phyloP scores from a whole-genome alignment of 2,888 invertebrate species.

The Drosophila histrio region DNA sequence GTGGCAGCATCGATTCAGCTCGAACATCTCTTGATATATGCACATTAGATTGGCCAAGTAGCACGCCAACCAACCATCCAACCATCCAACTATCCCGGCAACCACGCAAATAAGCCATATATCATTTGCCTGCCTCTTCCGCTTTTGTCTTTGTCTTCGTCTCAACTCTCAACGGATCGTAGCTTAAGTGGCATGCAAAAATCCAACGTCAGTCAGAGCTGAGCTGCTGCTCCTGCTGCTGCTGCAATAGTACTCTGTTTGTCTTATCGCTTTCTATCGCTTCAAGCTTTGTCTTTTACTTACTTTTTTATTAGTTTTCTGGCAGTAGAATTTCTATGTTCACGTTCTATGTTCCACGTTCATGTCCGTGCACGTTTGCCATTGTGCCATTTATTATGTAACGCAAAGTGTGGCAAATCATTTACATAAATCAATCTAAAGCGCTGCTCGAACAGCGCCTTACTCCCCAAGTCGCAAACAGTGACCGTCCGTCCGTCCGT shows the following conservation, averaged over 20 bases:
- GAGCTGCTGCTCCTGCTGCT: neutral
- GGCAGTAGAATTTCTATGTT: conserved; percentile 10
- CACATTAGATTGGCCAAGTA: conserved; percentile 62
- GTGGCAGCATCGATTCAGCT: conserved; percentile 3
- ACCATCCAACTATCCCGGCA: conserved; percentile 8
- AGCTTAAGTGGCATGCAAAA: conserved; percentile 76
- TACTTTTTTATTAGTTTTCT: conserved; percentile 67
- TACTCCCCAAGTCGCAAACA: conserved; percentile 4
- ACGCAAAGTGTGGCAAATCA: conserved; percentile 74
- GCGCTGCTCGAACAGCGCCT: conserved; percentile 36
- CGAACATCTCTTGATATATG: conserved; percentile 56
- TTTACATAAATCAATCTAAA: conserved; percentile 76
- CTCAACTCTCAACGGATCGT: conserved; percentile 24
- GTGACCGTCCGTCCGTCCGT: neutral
- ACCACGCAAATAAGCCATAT: conserved; percentile 75
- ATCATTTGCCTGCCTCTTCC: conserved; percentile 64
- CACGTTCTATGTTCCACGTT: conserved; percentile 8
- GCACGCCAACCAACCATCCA: conserved; percentile 8
- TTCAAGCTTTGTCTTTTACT: conserved; percentile 37
- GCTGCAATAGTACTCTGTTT: conserved; percentile 2
- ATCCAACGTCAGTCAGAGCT: conserved; percentile 52
- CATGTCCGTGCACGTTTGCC: conserved; percentile 17
- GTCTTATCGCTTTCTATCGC: conserved; percentile 11
- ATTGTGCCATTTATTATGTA: conserved; percentile 71
- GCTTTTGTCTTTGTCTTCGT: conserved; percentile 11